A percentile compares a stretch with the other conserved stretches of the same genome.
Evolutionary conservation across 2,113 vertebrate genomes (phyloP).

Genomic region (Gasterosteus nipponicus): DNA sequence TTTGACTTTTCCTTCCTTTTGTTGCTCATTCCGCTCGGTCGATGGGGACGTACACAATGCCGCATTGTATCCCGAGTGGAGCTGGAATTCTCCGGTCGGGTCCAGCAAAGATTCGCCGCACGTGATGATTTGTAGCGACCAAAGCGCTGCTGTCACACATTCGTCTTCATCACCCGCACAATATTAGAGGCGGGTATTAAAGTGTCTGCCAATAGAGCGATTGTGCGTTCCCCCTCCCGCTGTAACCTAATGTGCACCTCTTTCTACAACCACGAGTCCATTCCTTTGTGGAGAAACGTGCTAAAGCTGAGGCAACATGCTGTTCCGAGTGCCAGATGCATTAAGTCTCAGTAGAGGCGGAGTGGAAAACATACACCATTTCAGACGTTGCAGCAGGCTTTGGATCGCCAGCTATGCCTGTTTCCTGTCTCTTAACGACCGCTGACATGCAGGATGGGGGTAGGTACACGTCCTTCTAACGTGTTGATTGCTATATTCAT

Average conservation of each 20-base stretch:
- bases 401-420: constrained; percentile 62
- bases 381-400: constrained; percentile 69
- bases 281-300: constrained; percentile 63
- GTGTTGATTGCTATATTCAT: constrained; percentile 46
- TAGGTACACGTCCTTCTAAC: constrained; percentile 45
- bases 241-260: constrained; percentile 12
- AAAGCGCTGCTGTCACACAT: constrained; percentile 6
- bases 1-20: constrained; percentile 56
- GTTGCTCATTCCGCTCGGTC: constrained; percentile 21
- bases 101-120: constrained; percentile 8
- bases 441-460: constrained; percentile 48
- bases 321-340: constrained; percentile 69
- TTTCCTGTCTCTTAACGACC: constrained; percentile 71
- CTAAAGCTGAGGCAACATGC: constrained; percentile 72
- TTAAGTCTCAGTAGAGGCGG: constrained; percentile 63
- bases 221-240: background rate
- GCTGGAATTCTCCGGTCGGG: constrained; percentile 12
- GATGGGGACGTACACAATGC: background rate
- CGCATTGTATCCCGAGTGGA: background rate
- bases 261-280: constrained; percentile 36
- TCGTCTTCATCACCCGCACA: constrained; percentile 11
- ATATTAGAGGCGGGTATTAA: constrained; percentile 39
- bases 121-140: background rate
- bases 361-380: constrained; percentile 71
- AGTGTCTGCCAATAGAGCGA: constrained; percentile 35